Conservation (phyloP, 2,888 invertebrate species). For the Caenorhabditis panamensis region DNA sequence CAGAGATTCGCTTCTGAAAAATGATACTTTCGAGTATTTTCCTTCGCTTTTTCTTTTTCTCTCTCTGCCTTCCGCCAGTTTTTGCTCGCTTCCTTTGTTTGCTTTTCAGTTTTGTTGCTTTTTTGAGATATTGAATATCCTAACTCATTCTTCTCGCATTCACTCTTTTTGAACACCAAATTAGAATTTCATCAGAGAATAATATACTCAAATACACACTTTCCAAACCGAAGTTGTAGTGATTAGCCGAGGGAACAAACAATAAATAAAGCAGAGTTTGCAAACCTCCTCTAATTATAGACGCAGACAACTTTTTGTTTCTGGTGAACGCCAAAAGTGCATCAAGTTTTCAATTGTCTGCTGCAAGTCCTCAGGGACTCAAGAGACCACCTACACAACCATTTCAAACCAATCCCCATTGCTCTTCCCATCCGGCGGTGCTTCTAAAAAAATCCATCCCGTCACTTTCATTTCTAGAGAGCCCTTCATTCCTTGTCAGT, state of each 20-base stretch:
- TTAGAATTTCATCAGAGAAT: no score
- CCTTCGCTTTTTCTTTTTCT: slow-evolving; percentile 11
- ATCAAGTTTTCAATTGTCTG: slow-evolving; percentile 41
- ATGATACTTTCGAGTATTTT: slow-evolving; percentile 57
- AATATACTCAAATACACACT: background rate
- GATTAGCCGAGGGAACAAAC: no score
- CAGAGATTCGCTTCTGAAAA: slow-evolving; percentile 51
- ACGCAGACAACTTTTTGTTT: slow-evolving; percentile 1
- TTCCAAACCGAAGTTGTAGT: no score
- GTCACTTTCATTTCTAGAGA: slow-evolving; percentile 20
- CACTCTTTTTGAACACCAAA: background rate
- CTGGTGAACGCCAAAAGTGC: slow-evolving; percentile 42
- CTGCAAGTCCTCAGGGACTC: slow-evolving; percentile 21
- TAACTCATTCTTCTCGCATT: background rate
- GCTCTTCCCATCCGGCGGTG: slow-evolving; percentile 8
- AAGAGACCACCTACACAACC: slow-evolving; percentile 45
- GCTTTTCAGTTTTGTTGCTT: slow-evolving; percentile 9
- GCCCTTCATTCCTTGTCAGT: slow-evolving; percentile 16
- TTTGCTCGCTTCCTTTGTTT: slow-evolving; percentile 5
- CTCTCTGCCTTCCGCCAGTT: background rate
- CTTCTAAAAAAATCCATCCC: background rate
- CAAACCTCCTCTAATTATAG: background rate
- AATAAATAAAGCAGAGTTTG: no score
- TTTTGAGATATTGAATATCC: background rate
- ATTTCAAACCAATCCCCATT: slow-evolving; percentile 40